Evolutionary conservation across 2,888 invertebrate genomes (phyloP), one percentile per base, ranked within the genome.

Genomic region (Pegoplata infirma): DNA sequence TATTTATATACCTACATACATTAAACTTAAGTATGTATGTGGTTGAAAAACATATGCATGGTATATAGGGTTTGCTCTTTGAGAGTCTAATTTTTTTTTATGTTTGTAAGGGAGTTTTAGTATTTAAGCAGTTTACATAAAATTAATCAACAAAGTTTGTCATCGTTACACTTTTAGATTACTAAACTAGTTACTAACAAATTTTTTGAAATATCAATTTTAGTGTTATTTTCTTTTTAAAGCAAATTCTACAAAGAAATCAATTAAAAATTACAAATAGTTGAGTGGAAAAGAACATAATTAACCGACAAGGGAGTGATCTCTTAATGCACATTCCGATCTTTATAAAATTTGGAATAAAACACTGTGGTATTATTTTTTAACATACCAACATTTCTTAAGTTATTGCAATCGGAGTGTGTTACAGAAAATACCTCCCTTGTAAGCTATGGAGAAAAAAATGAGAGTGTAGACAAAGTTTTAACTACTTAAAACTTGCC

Each of bases 71-170:
- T 75, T 72, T 67, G 67, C 79, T 79, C 78, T 75, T 79, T 79
- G 51, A 78, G 78, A 74, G 78, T 49, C 58, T 73, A 66, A 32
- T 47, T 55, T 5, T n/a, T n/a, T n/a, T n/a, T 47, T n/a, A n/a
- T n/a, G n/a, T n/a, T 16, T 59, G 16, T 36, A n/a, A n/a, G n/a
- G n/a, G n/a, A 32, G 25, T 63, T 28, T 16, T 46, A 36, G 58
- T 49, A 47, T 56, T 68, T 67, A 79, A 79, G 67, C 67, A n/a
- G 71, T 75, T 68, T 46, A 67, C 63, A 79, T 79, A 79, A 79
- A 79, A 79, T 67, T 75, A 79, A 79, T 63, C 75, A 75, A 75
- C 75, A 79, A 75, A 61, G 51, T 53, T 66, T 63, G 32, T 72
- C 14, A 72, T 61, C 46, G 63, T 69, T 63, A 55, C 36, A 51